These are phyloP conservation scores for Lonchura striata DNA, from an alignment of 2,113 vertebrate genomes.

Conservation along the genomic window DNA sequence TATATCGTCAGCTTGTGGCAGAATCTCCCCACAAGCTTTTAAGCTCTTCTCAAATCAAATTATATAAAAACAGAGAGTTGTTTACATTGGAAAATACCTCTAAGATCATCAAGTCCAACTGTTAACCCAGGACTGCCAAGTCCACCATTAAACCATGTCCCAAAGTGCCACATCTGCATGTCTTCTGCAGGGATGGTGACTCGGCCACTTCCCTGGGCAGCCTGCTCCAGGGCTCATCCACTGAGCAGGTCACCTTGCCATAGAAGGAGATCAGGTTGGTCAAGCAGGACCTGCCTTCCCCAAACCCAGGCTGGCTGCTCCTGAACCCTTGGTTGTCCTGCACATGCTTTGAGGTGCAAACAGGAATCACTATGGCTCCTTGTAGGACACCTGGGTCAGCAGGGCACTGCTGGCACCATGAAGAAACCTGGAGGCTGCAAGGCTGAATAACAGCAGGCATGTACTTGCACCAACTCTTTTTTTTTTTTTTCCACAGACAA, in stretches of 20 bases:
- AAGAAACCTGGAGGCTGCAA: background rate
- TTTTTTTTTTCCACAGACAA: background rate
- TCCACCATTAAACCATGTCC: background rate
- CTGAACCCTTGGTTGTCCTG: background rate
- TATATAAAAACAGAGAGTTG: background rate
- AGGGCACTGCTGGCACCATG: background rate
- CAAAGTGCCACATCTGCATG: background rate
- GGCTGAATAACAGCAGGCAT: background rate
- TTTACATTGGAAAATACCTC: background rate
- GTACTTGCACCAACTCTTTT: background rate
- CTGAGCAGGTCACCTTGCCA: background rate
- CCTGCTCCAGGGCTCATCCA: background rate
- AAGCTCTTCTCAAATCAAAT: background rate
- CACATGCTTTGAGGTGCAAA: background rate
- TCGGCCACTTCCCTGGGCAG: background rate
- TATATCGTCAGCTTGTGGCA: background rate
- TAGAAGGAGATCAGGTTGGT: background rate
- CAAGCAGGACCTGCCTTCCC: background rate
- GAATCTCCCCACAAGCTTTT: background rate
- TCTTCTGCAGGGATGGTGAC: background rate
- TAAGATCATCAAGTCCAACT: background rate
- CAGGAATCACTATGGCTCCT: background rate
- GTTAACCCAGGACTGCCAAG: background rate
- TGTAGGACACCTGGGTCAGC: accelerated
- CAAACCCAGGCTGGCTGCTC: background rate